A percentile compares a stretch with the other conserved stretches of the same genome.
These are phyloP conservation scores for Poicephalus meyeri DNA, from an alignment of 2,113 vertebrate species.

Conservation along the genomic window DNA sequence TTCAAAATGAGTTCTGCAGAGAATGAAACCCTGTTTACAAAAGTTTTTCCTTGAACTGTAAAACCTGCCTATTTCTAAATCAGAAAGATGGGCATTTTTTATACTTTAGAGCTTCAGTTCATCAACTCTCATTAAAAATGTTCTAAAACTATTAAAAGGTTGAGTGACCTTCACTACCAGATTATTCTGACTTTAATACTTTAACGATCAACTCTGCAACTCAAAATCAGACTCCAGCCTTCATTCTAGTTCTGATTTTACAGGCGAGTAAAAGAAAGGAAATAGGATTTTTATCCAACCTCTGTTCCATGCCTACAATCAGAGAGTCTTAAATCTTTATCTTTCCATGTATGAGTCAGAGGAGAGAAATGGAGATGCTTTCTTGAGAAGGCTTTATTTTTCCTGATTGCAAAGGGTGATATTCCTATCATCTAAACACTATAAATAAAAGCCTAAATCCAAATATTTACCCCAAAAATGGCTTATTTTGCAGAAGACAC, in stretches of 20 bases:
- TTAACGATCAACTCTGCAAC: neutral
- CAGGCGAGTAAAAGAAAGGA: neutral
- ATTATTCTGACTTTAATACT: neutral
- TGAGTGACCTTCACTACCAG: neutral
- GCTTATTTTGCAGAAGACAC: neutral
- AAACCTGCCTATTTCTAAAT: neutral
- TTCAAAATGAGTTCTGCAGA: neutral
- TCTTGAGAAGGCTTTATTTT: neutral
- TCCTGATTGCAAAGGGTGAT: neutral
- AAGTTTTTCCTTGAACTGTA: neutral
- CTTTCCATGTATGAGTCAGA: neutral
- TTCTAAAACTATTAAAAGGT: neutral
- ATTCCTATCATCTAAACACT: neutral
- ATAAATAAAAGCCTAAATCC: constrained; percentile 9
- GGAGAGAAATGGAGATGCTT: neutral
- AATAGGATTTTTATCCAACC: neutral
- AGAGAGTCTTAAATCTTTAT: neutral
- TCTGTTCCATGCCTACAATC: neutral
- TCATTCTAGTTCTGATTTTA: neutral
- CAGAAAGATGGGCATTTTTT: neutral
- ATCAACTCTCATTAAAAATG: neutral
- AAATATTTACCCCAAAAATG: constrained; percentile 4
- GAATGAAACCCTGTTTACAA: neutral
- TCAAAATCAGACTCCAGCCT: neutral
- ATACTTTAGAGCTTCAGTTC: neutral